Evolutionary conservation across 2,797 vertebrate species (phyloP).

Genomic region (Cuculus canorus): DNA sequence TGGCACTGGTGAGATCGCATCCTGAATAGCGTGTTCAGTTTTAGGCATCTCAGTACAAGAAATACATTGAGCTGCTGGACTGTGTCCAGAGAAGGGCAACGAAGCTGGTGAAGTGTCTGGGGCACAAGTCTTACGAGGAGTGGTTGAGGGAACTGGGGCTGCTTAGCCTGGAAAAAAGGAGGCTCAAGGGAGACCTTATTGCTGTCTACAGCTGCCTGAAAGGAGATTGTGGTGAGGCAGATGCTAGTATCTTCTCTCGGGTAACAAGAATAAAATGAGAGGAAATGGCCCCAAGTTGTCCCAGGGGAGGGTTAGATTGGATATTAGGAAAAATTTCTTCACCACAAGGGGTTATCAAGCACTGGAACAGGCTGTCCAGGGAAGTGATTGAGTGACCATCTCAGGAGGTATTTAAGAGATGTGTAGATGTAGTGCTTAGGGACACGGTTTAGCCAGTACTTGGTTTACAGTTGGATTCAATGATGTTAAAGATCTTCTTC

Average conservation of each 20-base stretch:
- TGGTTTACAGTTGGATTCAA: background rate
- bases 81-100: fast-evolving
- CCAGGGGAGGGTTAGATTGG: background rate
- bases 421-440: fast-evolving
- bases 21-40: fast-evolving
- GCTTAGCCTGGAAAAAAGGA: background rate
- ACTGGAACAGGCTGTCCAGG: background rate
- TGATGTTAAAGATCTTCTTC: background rate
- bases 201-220: fast-evolving
- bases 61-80: fast-evolving
- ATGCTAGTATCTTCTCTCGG: fast-evolving
- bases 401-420: background rate
- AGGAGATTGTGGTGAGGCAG: fast-evolving
- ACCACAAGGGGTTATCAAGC: fast-evolving
- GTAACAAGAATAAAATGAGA: background rate
- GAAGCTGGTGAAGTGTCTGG: background rate
- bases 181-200: fast-evolving
- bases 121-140: fast-evolving
- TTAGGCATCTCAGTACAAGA: background rate
- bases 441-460: background rate
- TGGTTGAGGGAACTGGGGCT: background rate
- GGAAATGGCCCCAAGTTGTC: background rate
- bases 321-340: background rate
- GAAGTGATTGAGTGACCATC: background rate
- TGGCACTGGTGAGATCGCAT: fast-evolving